Evolutionary conservation across 1,140 invertebrate genomes (phyloP), one percentile per base, ranked within the genome.

Genomic region (Tetramorium parvispinum): DNA sequence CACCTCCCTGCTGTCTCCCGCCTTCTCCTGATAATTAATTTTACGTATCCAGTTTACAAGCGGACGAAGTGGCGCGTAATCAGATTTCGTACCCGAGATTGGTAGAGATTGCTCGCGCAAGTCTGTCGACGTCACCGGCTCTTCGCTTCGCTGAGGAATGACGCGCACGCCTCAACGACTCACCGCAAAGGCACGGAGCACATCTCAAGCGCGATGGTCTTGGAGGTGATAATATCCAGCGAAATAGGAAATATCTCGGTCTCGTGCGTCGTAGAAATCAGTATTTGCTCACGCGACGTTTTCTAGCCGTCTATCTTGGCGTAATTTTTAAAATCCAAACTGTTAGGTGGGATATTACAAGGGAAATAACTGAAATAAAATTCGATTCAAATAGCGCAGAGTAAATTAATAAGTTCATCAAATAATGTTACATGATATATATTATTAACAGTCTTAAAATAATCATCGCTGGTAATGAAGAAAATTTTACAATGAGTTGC

Each of bases 41-140:
- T 95, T 92, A 93, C 93, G 94, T 93, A 95, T 94, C 92, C 94
- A 92, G 94, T 94, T 94, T 94, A 94, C 92, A 92, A 94, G 93
- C 90, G 86, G 88, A 89, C 91, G 91, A 89, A 91, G 92, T 89
- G 91, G 81, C 89, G 91, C 87, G 91, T 94, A 94, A 94, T 95
- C 94, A 93, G 92, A 94, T 94, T 94, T 93, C 88, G 76, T 87
- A 73, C 85, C 61, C 91, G 85, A 93, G 94, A 93, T 94, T 94
- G 92, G 90, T 92, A 91, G 92, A 93, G 92, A 93, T 94, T 95
- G 94, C 94, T 93, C 91, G 78, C 63, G 79, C 83, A 78, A 85
- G 82, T 75, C 81, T 81, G 86, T 85, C 79, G 24, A 75, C 65
- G 76, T 81, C 85, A 70, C 78, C 68, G 40, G 46, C 49, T 71